These are phyloP conservation scores for Capitulum mitella DNA, from an alignment of 2,888 invertebrate genomes.

Conservation along the genomic window DNA sequence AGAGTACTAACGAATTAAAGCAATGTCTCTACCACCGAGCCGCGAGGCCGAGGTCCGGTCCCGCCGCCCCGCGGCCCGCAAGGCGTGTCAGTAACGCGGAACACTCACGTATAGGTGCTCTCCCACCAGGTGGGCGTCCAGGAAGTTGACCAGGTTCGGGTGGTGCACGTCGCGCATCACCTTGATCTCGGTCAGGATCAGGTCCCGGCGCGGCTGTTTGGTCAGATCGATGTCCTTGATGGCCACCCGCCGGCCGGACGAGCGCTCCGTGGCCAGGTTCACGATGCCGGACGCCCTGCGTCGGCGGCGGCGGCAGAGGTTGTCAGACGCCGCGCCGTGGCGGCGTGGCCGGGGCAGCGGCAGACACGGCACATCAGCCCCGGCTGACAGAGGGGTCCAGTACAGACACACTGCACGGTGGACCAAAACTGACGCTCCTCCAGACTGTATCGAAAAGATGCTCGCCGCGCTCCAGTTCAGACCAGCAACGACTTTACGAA, in stretches of 20 bases:
- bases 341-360: not conserved
- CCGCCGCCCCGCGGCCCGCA: no score
- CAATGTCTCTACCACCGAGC: no score
- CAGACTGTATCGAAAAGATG: no score
- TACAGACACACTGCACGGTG: no score
- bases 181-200: conserved; percentile 89
- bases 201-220: conserved; percentile 90
- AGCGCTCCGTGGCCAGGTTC: conserved; percentile 72
- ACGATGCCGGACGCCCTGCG: conserved; percentile 77
- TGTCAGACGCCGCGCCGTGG: no score
- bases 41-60: no score
- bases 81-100: no score
- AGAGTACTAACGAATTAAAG: no score
- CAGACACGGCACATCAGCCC: not conserved
- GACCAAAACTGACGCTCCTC: no score
- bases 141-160: conserved; percentile 89
- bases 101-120: conserved; percentile 76
- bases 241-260: conserved; percentile 68
- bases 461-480: no score
- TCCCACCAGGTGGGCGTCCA: conserved; percentile 83
- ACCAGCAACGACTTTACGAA: no score
- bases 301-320: not conserved
- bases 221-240: conserved; percentile 93
- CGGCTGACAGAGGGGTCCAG: not conserved
- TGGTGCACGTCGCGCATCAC: conserved; percentile 86